Conservation (phyloP, 1,140 invertebrate species). For the Oryctes rhinoceros region DNA sequence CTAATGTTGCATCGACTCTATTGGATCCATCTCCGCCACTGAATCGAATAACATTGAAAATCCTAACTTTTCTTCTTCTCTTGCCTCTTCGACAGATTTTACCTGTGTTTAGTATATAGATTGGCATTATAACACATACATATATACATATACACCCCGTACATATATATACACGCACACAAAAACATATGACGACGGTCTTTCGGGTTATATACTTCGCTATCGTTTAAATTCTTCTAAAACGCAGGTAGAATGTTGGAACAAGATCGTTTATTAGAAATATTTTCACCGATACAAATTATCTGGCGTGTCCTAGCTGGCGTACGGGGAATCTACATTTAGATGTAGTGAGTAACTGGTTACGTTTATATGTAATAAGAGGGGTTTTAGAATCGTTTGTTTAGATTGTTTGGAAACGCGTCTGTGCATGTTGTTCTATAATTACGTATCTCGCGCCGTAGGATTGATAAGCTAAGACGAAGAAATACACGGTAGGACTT, state of each 20-base stretch:
- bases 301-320: slow-evolving; percentile 5
- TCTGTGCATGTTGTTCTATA: not conserved
- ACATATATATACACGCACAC: not conserved
- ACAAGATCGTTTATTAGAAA: slow-evolving; percentile 37
- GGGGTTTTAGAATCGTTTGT: not conserved
- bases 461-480: not conserved
- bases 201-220: slow-evolving; percentile 7
- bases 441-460: not conserved
- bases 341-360: not conserved
- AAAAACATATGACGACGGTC: slow-evolving; percentile 14
- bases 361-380: not conserved
- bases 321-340: not conserved
- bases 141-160: not conserved
- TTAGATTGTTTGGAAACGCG: slow-evolving; percentile 22
- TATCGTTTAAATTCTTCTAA: slow-evolving; percentile 29
- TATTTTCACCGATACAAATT: slow-evolving; percentile 37
- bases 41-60: too few relatives aligned
- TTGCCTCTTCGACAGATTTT: not conserved
- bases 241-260: slow-evolving; percentile 35
- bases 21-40: too few relatives aligned
- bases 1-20: too few relatives aligned
- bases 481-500: not conserved
- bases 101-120: slow-evolving; percentile 4
- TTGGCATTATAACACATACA: not conserved
- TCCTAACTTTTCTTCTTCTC: not conserved